These are phyloP conservation scores for Phaonia tiefii DNA, from an alignment of 2,888 invertebrate species.

Conservation along the genomic window DNA sequence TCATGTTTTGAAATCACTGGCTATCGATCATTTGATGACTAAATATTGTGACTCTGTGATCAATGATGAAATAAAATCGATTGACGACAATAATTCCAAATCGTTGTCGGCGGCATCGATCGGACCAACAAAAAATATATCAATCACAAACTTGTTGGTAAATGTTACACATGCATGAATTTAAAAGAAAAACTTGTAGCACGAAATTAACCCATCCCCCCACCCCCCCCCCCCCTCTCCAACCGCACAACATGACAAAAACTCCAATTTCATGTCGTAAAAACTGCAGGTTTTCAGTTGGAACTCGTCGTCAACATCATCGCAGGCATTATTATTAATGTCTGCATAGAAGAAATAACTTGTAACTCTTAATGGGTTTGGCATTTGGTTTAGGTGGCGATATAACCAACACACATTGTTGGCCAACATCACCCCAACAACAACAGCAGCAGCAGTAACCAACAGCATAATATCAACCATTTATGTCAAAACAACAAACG, in stretches of 20 bases:
- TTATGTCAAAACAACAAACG: not conserved
- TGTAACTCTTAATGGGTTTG: conserved; percentile 33
- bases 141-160: conserved; percentile 10
- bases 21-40: too few relatives aligned
- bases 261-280: too few relatives aligned
- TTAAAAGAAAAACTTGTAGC: too few relatives aligned
- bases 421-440: not conserved
- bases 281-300: too few relatives aligned
- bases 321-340: too few relatives aligned
- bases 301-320: too few relatives aligned
- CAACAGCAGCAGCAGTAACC: not conserved
- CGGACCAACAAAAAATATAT: not conserved
- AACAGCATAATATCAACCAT: not conserved
- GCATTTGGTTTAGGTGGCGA: conserved; percentile 18
- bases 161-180: conserved; percentile 22
- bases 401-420: not conserved
- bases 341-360: conserved; percentile 3
- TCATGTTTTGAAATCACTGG: too few relatives aligned
- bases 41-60: too few relatives aligned
- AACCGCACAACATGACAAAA: too few relatives aligned
- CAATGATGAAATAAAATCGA: conserved; percentile 1
- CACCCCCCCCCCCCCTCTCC: too few relatives aligned
- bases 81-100: conserved; percentile 11
- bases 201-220: too few relatives aligned
- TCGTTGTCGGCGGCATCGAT: not conserved